Percentiles rank a stretch among this genome's conserved stretches.
Evolutionary conservation across 2,113 vertebrate species (phyloP).

Genomic region (Bos indicus): DNA sequence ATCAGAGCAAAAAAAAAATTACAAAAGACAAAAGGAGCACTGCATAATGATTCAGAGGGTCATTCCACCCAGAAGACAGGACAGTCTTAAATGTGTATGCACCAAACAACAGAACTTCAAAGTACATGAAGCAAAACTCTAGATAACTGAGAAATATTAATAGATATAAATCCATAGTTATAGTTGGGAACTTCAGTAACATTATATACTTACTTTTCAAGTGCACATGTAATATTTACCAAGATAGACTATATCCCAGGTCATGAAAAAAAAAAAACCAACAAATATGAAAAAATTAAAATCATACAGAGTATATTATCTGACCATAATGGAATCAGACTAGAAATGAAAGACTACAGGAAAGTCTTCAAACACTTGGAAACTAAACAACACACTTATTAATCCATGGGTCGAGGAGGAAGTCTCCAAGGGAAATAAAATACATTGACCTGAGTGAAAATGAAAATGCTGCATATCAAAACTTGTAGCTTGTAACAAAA

Average conservation of each 20-base stretch:
- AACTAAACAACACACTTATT: conserved; percentile 18
- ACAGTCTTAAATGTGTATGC: conserved; percentile 10
- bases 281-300: conserved; percentile 8
- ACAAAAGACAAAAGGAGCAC: neutral
- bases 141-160: conserved; percentile 5
- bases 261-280: neutral
- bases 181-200: neutral
- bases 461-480: conserved; percentile 29
- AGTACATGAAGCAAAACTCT: neutral
- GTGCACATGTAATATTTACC: neutral
- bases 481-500: conserved; percentile 16
- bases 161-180: neutral
- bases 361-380: conserved; percentile 21
- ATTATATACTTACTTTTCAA: conserved; percentile 28
- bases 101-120: conserved; percentile 5
- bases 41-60: neutral
- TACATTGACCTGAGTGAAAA: conserved; percentile 8
- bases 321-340: neutral
- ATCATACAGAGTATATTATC: neutral
- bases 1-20: conserved; percentile 14
- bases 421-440: neutral
- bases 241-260: neutral
- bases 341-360: neutral
- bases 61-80: neutral
- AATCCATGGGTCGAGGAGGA: conserved; percentile 7